Evolutionary conservation across 2,888 invertebrate species (phyloP).

Genomic region (Drosophila algonquin): DNA sequence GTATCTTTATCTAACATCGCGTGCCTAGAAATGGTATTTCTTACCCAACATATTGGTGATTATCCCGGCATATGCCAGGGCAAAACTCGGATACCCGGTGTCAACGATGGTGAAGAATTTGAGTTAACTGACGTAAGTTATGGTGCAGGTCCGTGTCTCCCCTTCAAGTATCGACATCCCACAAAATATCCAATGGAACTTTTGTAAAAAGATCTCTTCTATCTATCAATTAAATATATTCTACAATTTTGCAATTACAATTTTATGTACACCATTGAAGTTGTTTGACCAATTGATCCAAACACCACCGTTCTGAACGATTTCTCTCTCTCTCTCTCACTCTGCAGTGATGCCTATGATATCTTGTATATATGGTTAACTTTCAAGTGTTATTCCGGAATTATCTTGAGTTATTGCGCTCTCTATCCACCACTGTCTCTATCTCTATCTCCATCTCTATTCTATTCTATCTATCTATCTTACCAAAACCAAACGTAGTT

Average conservation of each 20-base stretch:
- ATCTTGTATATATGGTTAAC: constrained; percentile 81
- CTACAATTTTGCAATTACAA: constrained; percentile 15
- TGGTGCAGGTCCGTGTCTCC: constrained; percentile 52
- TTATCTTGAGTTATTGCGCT: constrained; percentile 70
- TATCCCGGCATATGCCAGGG: constrained; percentile 97
- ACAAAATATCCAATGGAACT: constrained; percentile 46
- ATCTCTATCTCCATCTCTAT: constrained; percentile 38
- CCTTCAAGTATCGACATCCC: constrained; percentile 22
- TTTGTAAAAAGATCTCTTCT: constrained; percentile 62
- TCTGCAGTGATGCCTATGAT: constrained; percentile 56
- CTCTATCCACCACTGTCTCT: constrained; percentile 53
- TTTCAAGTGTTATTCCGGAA: constrained; percentile 83
- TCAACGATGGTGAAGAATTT: constrained; percentile 97
- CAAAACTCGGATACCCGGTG: constrained; percentile 96
- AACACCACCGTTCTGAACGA: constrained; percentile 57
- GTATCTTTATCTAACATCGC: constrained; percentile 35
- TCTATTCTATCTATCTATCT: constrained; percentile 60
- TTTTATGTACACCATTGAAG: constrained; percentile 53
- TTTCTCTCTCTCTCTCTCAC: constrained; percentile 22
- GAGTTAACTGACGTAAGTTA: constrained; percentile 93
- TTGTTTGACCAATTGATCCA: constrained; percentile 54
- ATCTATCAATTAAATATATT: constrained; percentile 45
- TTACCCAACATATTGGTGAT: constrained; percentile 93
- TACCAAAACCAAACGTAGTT: constrained; percentile 45
- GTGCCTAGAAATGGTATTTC: constrained; percentile 90